Conservation (phyloP, 1,140 invertebrate species). For the Micrasema minimum region DNA sequence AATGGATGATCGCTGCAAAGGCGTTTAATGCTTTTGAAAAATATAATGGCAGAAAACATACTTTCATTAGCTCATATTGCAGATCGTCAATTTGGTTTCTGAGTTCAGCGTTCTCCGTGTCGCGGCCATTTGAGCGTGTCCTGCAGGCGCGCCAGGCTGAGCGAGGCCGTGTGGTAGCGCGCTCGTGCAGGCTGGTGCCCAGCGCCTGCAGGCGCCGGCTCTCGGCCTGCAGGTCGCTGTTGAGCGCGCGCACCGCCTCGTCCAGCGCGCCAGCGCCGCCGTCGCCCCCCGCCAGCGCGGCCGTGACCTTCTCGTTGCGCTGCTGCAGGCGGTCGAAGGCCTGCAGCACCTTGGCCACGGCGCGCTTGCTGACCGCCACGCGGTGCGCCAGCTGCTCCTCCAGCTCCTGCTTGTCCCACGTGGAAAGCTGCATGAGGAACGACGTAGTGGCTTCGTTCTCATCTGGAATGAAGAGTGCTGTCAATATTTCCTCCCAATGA, state of each 20-base stretch:
- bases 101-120: slow-evolving; percentile 94
- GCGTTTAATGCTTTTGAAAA: no score
- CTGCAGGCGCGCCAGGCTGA: slow-evolving; percentile 94
- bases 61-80: slow-evolving; percentile 92
- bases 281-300: slow-evolving; percentile 84
- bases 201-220: slow-evolving; percentile 92
- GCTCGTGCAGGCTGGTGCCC: slow-evolving; percentile 92
- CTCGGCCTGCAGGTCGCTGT: slow-evolving; percentile 89
- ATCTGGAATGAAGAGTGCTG: no score
- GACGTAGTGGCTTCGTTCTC: slow-evolving; percentile 97
- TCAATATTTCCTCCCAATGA: no score
- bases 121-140: slow-evolving; percentile 87
- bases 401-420: slow-evolving; percentile 97
- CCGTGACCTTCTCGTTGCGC: slow-evolving; percentile 91
- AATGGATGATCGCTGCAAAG: no score
- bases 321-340: slow-evolving; percentile 95
- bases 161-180: slow-evolving; percentile 91
- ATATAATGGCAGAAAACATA: no score
- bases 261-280: slow-evolving; percentile 69
- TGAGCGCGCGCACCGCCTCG: slow-evolving; percentile 83
- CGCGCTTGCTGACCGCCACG: slow-evolving; percentile 91
- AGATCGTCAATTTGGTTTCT: slow-evolving; percentile 96
- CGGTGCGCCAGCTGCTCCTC: slow-evolving; percentile 95
- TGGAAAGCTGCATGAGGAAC: slow-evolving; percentile 95
- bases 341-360: slow-evolving; percentile 95